phyloP scores from a whole-genome alignment of 2,113 vertebrate species.

The Tretioscincus oriximinensis region DNA sequence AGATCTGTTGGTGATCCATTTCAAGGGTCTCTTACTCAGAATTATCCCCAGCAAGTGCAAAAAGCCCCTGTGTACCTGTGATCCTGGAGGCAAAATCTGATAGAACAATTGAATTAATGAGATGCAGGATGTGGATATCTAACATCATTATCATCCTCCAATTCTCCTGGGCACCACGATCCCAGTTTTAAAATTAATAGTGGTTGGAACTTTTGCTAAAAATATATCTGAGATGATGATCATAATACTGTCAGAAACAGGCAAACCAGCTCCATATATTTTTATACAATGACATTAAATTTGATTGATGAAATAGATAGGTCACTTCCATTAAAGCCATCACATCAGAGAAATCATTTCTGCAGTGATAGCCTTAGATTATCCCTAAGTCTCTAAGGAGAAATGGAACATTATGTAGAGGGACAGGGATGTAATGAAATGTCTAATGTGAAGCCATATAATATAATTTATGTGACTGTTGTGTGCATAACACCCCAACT shows the following conservation, averaged over 20 bases:
- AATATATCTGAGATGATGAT: constrained; percentile 7
- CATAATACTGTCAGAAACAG: background rate
- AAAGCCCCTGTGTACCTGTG: no score
- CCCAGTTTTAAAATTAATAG: background rate
- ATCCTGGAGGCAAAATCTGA: background rate
- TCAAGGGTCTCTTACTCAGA: no score
- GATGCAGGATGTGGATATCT: background rate
- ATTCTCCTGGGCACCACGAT: background rate
- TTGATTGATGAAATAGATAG: constrained; percentile 15
- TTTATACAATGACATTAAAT: background rate
- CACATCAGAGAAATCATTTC: constrained; percentile 16
- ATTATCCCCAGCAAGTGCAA: no score
- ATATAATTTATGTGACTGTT: constrained; percentile 16
- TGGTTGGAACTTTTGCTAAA: constrained; percentile 13
- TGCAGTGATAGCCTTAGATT: background rate
- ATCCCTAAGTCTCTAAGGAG: background rate
- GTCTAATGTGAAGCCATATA: constrained; percentile 20
- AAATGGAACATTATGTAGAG: background rate
- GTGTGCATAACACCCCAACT: background rate
- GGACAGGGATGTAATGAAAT: constrained; percentile 9
- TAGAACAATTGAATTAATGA: background rate
- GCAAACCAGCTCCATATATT: constrained; percentile 1
- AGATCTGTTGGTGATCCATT: no score
- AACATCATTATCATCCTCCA: background rate
- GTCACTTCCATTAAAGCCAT: constrained; percentile 31